Evolutionary conservation across 1,140 invertebrate species (phyloP), one percentile per base, ranked within the genome.

Genomic region (Drosophila carrolli): DNA sequence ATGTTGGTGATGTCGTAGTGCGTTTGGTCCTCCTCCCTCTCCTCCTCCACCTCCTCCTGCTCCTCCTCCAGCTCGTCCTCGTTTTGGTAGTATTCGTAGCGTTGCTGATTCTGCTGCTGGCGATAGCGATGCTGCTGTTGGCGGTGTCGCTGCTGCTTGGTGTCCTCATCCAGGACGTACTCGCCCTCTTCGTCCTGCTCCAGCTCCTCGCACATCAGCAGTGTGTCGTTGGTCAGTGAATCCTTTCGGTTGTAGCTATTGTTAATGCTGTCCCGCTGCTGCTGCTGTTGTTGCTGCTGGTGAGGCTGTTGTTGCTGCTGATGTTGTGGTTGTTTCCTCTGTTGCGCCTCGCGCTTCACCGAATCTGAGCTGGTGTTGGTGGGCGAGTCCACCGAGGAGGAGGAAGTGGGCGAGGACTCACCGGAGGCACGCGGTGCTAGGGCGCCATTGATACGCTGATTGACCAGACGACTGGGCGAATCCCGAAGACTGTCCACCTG

Each of bases 401-500:
- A 82, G 78, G 93, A 86, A 54, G 93, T 88, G 74, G 92, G 90
- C 63, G 91, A 80, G 76, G 93, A 92, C 91, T 93, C 79, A 59
- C 91, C 73, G 73, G 93, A 85, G 92, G 94, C 92, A 93, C 93
- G 77, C 90, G 93, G 89, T 93, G 94, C 92, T 29, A 92, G 56
- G 7, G 85, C 91, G 35, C 91, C 91, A 65, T 92, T 92, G 14
- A 83, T 63, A 11, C 91, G 73, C 7, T 79, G 46, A 62, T 76
- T 83, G 4, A 46, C 65, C 43, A 78, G 54, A 46, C 91, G 86
- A 48, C 78, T 81, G 19, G 91, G 91, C 37, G 91, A 92, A 74
- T 93, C 93, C 37, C 93, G 88, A 66, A 93, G 88, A 60, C 93
- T 93, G 70, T 94, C 93, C 58, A 93, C 90, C 93, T 93, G 32